These are phyloP conservation scores for Clusia tigrina DNA, from an alignment of 2,888 invertebrate genomes.

Conservation along the genomic window DNA sequence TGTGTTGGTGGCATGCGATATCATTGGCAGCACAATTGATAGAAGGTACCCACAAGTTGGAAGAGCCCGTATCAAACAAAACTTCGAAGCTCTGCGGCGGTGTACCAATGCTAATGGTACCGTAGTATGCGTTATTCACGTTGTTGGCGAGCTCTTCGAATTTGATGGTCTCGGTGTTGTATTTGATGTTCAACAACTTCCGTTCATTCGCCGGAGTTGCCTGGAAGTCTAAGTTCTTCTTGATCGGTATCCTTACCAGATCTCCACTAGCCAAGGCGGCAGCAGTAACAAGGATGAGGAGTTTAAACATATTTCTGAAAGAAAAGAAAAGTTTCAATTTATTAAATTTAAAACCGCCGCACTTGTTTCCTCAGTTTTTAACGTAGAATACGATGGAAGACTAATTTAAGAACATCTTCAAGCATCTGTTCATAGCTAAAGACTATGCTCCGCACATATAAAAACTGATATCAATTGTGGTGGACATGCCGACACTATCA, in stretches of 20 bases:
- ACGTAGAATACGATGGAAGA: too few relatives aligned
- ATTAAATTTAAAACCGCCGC: too few relatives aligned
- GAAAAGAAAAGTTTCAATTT: too few relatives aligned
- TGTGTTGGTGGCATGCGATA: constrained; percentile 93
- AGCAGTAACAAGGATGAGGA: constrained; percentile 25
- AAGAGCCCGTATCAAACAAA: constrained; percentile 93
- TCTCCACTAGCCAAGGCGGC: constrained; percentile 31
- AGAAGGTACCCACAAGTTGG: constrained; percentile 98
- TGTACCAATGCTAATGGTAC: constrained; percentile 86
- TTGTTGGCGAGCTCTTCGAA: constrained; percentile 76
- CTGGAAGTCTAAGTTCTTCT: constrained; percentile 45
- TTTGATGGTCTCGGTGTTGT: constrained; percentile 30
- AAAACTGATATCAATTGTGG: too few relatives aligned
- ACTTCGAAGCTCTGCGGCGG: constrained; percentile 92
- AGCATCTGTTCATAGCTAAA: too few relatives aligned
- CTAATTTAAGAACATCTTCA: too few relatives aligned
- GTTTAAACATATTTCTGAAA: constrained; percentile 32
- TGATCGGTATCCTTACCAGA: constrained; percentile 45
- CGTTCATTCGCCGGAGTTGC: constrained; percentile 35
- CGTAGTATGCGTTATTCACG: constrained; percentile 94
- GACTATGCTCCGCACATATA: too few relatives aligned
- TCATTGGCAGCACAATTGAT: constrained; percentile 90
- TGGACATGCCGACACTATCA: too few relatives aligned
- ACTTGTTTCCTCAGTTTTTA: too few relatives aligned
- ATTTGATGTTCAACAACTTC: constrained; percentile 37